Evolutionary conservation across 2,797 vertebrate genomes (phyloP).

Genomic region (Varecia variegata): DNA sequence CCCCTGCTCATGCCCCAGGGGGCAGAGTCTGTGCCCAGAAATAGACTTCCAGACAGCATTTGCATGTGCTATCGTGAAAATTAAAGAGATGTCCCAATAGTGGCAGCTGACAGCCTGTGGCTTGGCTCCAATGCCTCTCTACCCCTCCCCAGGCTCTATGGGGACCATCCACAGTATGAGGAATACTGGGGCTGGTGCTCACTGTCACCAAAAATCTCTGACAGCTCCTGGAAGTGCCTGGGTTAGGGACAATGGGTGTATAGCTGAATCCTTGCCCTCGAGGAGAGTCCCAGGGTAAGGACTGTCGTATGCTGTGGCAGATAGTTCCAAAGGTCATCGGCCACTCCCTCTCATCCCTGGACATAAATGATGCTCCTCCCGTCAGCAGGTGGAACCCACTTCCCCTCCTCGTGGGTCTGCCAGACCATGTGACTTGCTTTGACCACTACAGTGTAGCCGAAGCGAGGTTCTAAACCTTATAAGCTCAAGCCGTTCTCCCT

Average conservation of each 20-base stretch:
- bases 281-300: background rate
- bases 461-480: background rate
- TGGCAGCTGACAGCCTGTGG: slow-evolving; percentile 50
- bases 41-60: slow-evolving; percentile 56
- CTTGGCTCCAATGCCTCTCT: background rate
- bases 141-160: background rate
- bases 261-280: background rate
- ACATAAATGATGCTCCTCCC: background rate
- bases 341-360: background rate
- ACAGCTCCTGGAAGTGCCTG: background rate
- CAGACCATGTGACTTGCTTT: background rate
- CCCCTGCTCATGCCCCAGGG: slow-evolving; percentile 55
- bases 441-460: background rate
- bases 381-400: background rate
- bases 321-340: background rate
- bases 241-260: background rate
- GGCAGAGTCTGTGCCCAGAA: slow-evolving; percentile 62
- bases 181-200: background rate
- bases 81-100: slow-evolving; percentile 36
- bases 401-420: background rate
- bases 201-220: background rate
- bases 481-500: background rate
- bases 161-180: background rate
- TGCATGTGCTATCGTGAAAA: slow-evolving; percentile 57
- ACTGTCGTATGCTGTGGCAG: background rate